phyloP scores from a whole-genome alignment of 1,140 invertebrate species.

The Saccostrea glomerata region DNA sequence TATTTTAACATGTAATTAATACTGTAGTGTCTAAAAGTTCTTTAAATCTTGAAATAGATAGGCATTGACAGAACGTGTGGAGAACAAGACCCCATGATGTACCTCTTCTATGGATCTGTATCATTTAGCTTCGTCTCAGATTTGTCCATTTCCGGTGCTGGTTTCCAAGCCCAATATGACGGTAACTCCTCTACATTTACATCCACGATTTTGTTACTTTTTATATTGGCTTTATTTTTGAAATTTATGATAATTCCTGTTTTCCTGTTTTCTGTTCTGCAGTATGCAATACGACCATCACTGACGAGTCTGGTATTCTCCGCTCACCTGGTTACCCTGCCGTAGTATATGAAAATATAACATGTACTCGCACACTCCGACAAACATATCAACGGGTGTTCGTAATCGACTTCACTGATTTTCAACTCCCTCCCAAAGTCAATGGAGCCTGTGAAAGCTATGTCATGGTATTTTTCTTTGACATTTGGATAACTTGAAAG shows the following conservation, averaged over 20 bases:
- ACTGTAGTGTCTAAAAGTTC: neutral
- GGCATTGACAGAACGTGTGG: neutral
- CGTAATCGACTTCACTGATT: neutral
- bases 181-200: neutral
- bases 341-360: neutral
- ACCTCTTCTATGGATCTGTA: neutral
- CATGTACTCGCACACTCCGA: neutral
- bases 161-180: neutral
- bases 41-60: conserved; percentile 2
- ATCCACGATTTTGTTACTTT: neutral
- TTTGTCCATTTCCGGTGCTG: neutral
- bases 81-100: neutral
- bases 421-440: neutral
- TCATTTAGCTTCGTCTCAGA: neutral
- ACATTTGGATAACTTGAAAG: neutral
- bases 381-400: neutral
- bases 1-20: too few relatives aligned
- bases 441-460: conserved; percentile 9
- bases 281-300: conserved; percentile 8
- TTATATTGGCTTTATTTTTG: neutral
- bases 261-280: neutral
- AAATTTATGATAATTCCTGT: neutral
- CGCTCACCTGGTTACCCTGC: neutral
- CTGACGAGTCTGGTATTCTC: neutral
- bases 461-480: neutral